A percentile compares a stretch with the other conserved stretches of the same genome.
phyloP scores from a whole-genome alignment of 2,113 vertebrate genomes.

The Odontesthes bonariensis region DNA sequence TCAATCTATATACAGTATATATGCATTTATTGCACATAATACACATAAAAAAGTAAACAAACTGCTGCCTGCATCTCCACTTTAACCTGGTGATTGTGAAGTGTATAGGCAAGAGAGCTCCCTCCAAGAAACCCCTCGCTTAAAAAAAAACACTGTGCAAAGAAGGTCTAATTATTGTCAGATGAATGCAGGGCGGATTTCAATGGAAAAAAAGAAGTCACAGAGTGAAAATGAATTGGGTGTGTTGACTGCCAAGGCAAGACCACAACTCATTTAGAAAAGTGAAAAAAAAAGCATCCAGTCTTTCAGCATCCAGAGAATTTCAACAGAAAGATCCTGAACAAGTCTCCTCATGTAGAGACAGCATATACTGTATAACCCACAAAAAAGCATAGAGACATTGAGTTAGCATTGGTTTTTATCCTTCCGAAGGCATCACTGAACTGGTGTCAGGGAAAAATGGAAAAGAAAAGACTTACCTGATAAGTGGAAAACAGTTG shows the following conservation, averaged over 20 bases:
- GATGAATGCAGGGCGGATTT: constrained; percentile 62
- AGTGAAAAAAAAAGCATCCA: constrained; percentile 9
- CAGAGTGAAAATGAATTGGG: constrained; percentile 48
- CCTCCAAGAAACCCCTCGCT: constrained; percentile 52
- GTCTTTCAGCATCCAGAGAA: background rate
- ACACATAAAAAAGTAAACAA: constrained; percentile 15
- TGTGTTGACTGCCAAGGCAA: constrained; percentile 35
- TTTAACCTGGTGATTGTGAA: constrained; percentile 41
- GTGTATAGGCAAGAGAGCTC: constrained; percentile 58
- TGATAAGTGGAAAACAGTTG: constrained; percentile 39
- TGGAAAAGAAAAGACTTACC: constrained; percentile 60
- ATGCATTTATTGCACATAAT: background rate
- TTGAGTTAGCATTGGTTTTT: background rate
- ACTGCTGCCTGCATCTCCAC: constrained; percentile 5
- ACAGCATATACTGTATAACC: constrained; percentile 14
- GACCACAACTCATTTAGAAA: constrained; percentile 37
- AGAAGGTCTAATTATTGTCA: constrained; percentile 64
- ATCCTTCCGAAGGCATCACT: background rate
- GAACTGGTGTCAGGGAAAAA: background rate
- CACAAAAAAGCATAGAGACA: constrained; percentile 18
- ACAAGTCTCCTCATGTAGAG: constrained; percentile 46
- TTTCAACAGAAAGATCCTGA: constrained; percentile 24
- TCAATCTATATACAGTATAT: background rate
- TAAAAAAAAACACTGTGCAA: constrained; percentile 46
- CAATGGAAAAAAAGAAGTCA: constrained; percentile 61